A percentile compares a stretch with the other conserved stretches of the same genome.
phyloP scores from a whole-genome alignment of 1,140 invertebrate genomes.

The Ceratosolen fusciceps region DNA sequence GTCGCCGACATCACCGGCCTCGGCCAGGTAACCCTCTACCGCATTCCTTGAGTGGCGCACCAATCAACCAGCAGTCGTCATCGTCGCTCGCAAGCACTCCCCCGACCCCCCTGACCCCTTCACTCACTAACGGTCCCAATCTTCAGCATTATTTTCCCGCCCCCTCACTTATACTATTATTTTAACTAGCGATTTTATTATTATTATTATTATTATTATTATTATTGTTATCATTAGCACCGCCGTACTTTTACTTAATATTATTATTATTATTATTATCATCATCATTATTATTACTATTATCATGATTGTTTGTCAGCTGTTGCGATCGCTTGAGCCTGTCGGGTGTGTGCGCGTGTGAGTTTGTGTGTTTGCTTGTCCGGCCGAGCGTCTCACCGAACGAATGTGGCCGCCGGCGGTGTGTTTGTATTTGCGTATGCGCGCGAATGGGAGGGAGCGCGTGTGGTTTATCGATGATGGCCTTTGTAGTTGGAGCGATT shows the following conservation, averaged over 20 bases:
- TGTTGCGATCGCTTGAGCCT: not conserved
- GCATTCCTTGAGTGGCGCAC: slow-evolving; percentile 63
- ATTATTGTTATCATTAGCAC: not conserved
- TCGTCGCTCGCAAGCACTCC: too few species aligned
- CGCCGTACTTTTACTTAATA: too few species aligned
- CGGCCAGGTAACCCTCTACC: slow-evolving; percentile 71
- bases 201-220: not conserved
- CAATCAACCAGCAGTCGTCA: not conserved
- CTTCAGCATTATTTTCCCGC: not conserved
- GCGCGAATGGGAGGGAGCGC: not conserved
- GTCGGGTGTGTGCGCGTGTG: not conserved
- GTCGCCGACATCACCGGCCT: slow-evolving; percentile 65
- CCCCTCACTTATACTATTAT: not conserved
- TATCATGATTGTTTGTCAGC: not conserved
- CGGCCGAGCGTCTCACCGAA: too few species aligned
- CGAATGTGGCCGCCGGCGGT: not conserved
- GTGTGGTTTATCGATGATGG: slow-evolving; percentile 14
- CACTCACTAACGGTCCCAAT: not conserved
- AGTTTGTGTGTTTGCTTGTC: not conserved
- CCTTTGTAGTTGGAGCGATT: not conserved
- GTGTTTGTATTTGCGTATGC: not conserved
- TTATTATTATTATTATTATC: slow-evolving; percentile 12
- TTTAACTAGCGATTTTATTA: not conserved
- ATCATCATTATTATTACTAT: not conserved
- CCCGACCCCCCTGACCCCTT: not conserved